Conservation (phyloP, 2,888 invertebrate species). For the Chloromyia formosa region DNA sequence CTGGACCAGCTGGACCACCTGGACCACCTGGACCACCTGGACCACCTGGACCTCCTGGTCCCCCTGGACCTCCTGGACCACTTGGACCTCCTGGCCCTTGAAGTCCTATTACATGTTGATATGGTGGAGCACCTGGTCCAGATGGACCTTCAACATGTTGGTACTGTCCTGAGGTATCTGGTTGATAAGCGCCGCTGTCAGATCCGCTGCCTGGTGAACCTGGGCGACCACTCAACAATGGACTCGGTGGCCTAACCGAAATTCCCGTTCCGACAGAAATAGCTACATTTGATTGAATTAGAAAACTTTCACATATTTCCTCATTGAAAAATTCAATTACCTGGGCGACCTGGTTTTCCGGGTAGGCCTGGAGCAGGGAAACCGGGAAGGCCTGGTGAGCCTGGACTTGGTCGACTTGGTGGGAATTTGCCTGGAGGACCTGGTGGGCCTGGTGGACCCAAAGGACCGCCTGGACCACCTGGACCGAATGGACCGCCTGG, state of each 20-base stretch:
- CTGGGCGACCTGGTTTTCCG: constrained; percentile 23
- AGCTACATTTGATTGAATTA: not conserved
- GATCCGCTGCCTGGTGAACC: not conserved
- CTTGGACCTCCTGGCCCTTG: constrained; percentile 50
- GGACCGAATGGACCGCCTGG: constrained; percentile 57
- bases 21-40: constrained; percentile 55
- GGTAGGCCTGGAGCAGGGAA: not conserved
- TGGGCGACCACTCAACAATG: constrained; percentile 1
- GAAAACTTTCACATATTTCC: not conserved
- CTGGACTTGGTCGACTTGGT: constrained; percentile 56
- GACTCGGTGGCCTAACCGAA: not conserved
- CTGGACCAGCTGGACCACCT: constrained; percentile 63
- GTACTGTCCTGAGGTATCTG: constrained; percentile 48
- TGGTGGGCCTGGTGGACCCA: constrained; percentile 53
- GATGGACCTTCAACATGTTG: not conserved
- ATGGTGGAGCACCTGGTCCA: constrained; percentile 12
- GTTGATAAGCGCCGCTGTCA: constrained; percentile 40
- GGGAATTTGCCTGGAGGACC: constrained; percentile 56
- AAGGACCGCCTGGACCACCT: constrained; percentile 63
- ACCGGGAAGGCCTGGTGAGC: constrained; percentile 19
- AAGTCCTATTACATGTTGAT: constrained; percentile 18
- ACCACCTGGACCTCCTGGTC: constrained; percentile 63
- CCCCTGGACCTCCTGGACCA: constrained; percentile 52
- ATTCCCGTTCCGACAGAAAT: not conserved
- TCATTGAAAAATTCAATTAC: not conserved